A percentile compares a stretch with the other conserved stretches of the same genome.
phyloP scores from a whole-genome alignment of 92 coral and sea anemone genomes.

The Porites lobata region DNA sequence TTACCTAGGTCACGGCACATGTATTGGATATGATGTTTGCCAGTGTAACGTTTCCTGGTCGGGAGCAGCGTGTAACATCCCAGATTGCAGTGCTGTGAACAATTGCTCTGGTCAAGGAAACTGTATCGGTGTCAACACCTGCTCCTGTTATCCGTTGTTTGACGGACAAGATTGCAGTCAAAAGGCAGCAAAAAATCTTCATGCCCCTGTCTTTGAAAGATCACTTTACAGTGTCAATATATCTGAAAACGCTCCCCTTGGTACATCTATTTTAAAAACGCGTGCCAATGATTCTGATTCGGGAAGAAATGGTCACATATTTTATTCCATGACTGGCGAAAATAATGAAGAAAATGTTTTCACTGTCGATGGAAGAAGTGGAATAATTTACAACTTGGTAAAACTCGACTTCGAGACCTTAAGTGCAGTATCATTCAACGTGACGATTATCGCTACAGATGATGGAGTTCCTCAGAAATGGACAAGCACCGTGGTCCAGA shows the following conservation, averaged over 20 bases:
- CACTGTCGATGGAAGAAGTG: slow-evolving; percentile 49
- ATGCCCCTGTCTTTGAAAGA: slow-evolving; percentile 52
- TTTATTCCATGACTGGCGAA: slow-evolving; percentile 33
- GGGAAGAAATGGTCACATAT: slow-evolving; percentile 72
- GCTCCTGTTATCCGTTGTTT: slow-evolving; percentile 57
- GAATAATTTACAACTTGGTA: slow-evolving; percentile 29
- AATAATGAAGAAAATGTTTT: slow-evolving; percentile 1
- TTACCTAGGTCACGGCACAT: slow-evolving; percentile 60
- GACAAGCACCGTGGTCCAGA: slow-evolving; percentile 24
- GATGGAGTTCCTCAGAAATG: slow-evolving; percentile 66
- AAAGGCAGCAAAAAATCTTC: slow-evolving; percentile 42
- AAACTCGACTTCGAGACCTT: slow-evolving; percentile 57
- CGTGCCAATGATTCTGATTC: slow-evolving; percentile 73
- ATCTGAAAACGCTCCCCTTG: slow-evolving; percentile 59
- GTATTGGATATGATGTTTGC: slow-evolving; percentile 61
- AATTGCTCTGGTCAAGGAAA: slow-evolving; percentile 64
- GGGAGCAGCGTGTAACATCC: slow-evolving; percentile 61
- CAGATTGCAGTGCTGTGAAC: slow-evolving; percentile 60
- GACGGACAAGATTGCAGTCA: slow-evolving; percentile 60
- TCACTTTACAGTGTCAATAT: slow-evolving; percentile 43
- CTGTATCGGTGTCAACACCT: slow-evolving; percentile 60
- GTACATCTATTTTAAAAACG: slow-evolving; percentile 40
- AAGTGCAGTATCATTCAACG: slow-evolving; percentile 19
- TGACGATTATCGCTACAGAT: slow-evolving; percentile 63
- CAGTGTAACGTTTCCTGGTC: slow-evolving; percentile 51